These are phyloP conservation scores for Crocallis elinguaria DNA, from an alignment of 2,888 invertebrate species.

Conservation along the genomic window DNA sequence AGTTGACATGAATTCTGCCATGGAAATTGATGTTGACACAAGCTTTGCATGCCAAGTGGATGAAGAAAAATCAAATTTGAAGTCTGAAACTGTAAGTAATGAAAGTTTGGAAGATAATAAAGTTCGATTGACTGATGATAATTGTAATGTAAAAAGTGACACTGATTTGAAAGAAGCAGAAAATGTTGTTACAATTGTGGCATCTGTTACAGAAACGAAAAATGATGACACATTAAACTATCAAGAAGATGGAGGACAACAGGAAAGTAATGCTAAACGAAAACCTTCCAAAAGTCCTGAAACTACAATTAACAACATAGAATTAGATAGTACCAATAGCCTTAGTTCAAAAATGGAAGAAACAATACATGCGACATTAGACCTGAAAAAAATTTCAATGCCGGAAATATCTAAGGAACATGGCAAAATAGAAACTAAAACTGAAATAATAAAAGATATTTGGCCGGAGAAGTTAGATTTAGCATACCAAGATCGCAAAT, in stretches of 20 bases:
- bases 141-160: conserved; percentile 3
- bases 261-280: conserved; percentile 3
- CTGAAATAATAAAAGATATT: conserved; percentile 2
- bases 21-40: conserved; percentile 3
- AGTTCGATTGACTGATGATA: conserved; percentile 7
- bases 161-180: conserved; percentile 15
- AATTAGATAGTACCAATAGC: conserved; percentile 4
- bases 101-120: conserved; percentile 12
- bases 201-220: conserved; percentile 33
- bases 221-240: conserved; percentile 21
- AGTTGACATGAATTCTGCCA: neutral
- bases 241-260: conserved; percentile 5
- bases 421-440: neutral
- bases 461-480: neutral
- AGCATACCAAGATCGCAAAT: neutral
- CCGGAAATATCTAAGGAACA: conserved; percentile 16
- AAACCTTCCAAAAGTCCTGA: neutral
- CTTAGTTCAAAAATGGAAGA: conserved; percentile 14
- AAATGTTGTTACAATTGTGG: conserved; percentile 27
- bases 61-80: neutral
- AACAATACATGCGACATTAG: conserved; percentile 20
- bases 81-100: conserved; percentile 25
- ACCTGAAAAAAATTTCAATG: conserved; percentile 23
- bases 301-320: neutral
- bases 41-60: neutral